phyloP scores from a whole-genome alignment of 2,888 invertebrate species.

The Melikaiella ostensackeni region DNA sequence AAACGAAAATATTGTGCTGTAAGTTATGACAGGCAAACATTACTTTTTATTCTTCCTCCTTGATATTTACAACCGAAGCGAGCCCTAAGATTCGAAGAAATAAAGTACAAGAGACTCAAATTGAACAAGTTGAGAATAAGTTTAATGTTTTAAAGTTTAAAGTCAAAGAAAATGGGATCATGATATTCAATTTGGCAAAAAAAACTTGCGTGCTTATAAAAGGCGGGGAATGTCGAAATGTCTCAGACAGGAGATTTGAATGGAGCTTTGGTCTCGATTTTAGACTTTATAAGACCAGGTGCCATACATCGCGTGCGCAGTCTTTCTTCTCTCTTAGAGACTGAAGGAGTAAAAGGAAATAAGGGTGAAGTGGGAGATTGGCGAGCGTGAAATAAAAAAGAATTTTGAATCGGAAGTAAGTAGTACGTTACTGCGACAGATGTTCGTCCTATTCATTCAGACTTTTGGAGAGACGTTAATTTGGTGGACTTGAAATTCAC shows the following conservation, averaged over 20 bases:
- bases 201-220: not conserved
- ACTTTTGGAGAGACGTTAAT: conserved; percentile 6
- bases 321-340: conserved; percentile 32
- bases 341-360: conserved; percentile 36
- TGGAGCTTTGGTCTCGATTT: conserved; percentile 17
- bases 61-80: conserved; percentile 8
- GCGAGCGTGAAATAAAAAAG: conserved; percentile 35
- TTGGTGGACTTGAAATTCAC: conserved; percentile 13
- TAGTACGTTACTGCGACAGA: conserved; percentile 37
- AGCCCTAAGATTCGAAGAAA: not conserved
- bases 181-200: not conserved
- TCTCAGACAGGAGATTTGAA: not conserved
- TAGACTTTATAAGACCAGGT: conserved; percentile 7
- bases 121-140: not conserved
- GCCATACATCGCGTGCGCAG: conserved; percentile 17
- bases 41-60: conserved; percentile 12
- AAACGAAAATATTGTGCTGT: conserved; percentile 30
- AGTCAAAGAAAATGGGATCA: not conserved
- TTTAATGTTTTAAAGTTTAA: not conserved
- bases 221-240: conserved; percentile 15
- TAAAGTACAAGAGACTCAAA: not conserved
- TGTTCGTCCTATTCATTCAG: conserved; percentile 32
- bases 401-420: conserved; percentile 39
- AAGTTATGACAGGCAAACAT: conserved; percentile 30
- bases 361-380: conserved; percentile 32